Evolutionary conservation across 2,797 vertebrate species (phyloP).

Genomic region (Phrynocephalus guinanensis): DNA sequence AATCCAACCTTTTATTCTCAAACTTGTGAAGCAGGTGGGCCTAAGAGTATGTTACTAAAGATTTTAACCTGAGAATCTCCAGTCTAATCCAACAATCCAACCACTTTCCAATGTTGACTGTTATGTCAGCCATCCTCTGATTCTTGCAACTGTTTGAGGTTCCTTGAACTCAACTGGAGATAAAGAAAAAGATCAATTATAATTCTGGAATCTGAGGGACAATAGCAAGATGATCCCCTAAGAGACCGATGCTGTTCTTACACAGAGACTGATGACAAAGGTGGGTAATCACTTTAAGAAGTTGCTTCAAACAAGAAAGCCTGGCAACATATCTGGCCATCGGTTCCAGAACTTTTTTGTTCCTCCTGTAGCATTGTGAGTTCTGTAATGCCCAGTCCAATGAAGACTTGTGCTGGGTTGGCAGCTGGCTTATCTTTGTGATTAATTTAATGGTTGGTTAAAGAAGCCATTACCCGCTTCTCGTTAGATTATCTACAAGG

Average conservation of each 20-base stretch:
- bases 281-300: no score
- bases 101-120: neutral
- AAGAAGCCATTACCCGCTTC: no score
- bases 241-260: neutral
- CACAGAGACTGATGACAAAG: neutral
- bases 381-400: no score
- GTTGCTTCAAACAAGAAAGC: no score
- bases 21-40: neutral
- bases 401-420: no score
- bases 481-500: no score
- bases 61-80: neutral
- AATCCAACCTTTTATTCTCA: neutral
- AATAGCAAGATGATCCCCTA: neutral
- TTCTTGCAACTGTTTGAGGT: neutral
- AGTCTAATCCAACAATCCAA: neutral
- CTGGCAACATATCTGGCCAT: no score
- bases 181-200: neutral
- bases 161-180: neutral
- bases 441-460: no score
- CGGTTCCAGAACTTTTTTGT: no score
- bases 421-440: no score
- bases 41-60: neutral
- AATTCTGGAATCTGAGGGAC: neutral
- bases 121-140: neutral
- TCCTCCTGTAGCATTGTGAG: no score